Conservation (phyloP, 2,888 invertebrate species). For the Amblyjoppa proteus region DNA sequence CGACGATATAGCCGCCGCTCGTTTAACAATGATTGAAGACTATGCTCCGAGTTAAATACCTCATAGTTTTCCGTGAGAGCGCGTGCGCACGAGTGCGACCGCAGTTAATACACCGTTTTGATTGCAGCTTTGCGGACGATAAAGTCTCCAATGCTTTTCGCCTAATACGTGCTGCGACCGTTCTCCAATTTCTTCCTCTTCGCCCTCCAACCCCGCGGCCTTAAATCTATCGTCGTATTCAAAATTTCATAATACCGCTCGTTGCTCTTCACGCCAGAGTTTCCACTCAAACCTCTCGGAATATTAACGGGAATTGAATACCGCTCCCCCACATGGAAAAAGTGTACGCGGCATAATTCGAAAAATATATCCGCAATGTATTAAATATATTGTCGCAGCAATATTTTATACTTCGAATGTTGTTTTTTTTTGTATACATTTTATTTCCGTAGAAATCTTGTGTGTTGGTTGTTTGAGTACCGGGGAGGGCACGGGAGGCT, state of each 20-base stretch:
- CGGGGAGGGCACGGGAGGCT: conserved; percentile 19
- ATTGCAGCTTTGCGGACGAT: conserved; percentile 31
- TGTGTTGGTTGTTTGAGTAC: conserved; percentile 13
- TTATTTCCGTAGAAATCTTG: neutral
- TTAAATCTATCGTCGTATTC: neutral
- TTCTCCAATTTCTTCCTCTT: neutral
- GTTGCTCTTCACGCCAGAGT: neutral
- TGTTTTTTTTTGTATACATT: neutral
- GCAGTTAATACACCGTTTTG: conserved; percentile 8
- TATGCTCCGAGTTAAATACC: conserved; percentile 3
- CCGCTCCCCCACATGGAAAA: neutral
- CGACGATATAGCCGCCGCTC: conserved; percentile 12
- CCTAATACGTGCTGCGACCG: neutral
- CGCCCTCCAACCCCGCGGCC: too few relatives aligned
- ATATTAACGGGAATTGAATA: neutral
- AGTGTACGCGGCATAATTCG: too few relatives aligned
- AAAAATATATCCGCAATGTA: neutral
- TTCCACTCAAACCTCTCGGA: neutral
- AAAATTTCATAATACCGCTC: neutral
- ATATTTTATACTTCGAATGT: neutral
- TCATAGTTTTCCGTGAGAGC: neutral
- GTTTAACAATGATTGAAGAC: conserved; percentile 30
- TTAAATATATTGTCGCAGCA: neutral
- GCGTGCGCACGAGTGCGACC: neutral
- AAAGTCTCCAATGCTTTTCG: neutral